Evolutionary conservation across 2,797 vertebrate species (phyloP).

Genomic region (Agapornis canus): DNA sequence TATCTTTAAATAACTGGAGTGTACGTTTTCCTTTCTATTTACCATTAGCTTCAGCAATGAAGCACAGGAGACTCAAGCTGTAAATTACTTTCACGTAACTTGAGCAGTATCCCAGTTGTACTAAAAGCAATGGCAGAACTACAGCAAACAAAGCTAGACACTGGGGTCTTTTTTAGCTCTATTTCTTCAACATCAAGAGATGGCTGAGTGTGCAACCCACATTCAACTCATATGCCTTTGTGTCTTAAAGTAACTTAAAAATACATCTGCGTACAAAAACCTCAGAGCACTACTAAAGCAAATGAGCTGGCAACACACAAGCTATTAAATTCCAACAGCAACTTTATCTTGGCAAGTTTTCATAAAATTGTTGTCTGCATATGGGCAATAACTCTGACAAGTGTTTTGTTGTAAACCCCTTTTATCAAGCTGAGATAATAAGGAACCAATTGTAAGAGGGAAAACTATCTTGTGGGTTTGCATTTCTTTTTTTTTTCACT

Average conservation of each 20-base stretch:
- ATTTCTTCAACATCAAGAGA: not conserved
- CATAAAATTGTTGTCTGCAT: not conserved
- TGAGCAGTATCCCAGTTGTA: not conserved
- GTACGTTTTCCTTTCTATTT: not conserved
- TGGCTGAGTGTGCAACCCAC: not conserved
- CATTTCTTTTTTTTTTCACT: accelerated
- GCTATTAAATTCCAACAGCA: not conserved
- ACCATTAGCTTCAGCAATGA: not conserved
- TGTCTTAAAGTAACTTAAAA: not conserved
- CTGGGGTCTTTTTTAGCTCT: not conserved
- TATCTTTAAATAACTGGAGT: not conserved
- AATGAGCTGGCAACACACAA: not conserved
- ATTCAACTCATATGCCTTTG: not conserved
- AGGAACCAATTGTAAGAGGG: not conserved
- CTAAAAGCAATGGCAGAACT: not conserved
- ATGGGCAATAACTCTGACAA: not conserved
- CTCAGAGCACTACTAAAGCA: not conserved
- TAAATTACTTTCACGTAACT: not conserved
- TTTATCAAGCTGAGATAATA: not conserved
- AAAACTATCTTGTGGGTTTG: not conserved
- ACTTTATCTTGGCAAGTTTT: not conserved
- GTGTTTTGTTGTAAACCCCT: not conserved
- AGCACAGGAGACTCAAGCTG: not conserved
- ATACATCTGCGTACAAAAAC: not conserved
- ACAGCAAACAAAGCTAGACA: not conserved